phyloP scores from a whole-genome alignment of 1,140 invertebrate genomes.

The Cardiocondyla obscurior region DNA sequence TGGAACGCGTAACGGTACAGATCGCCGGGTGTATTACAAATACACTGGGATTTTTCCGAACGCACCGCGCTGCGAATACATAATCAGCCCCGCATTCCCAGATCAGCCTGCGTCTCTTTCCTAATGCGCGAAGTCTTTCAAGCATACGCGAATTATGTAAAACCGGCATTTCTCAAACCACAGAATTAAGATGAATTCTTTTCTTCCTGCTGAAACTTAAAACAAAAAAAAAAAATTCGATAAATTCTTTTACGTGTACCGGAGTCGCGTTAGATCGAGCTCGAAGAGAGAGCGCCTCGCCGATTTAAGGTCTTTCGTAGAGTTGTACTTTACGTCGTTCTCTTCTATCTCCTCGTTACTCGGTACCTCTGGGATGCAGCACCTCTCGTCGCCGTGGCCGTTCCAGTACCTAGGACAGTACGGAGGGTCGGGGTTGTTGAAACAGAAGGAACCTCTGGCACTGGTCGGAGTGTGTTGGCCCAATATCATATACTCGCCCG shows the following conservation, averaged over 20 bases:
- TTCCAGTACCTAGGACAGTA: slow-evolving; percentile 87
- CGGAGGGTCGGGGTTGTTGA: slow-evolving; percentile 85
- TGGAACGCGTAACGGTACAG: slow-evolving; percentile 65
- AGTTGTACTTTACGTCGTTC: not conserved
- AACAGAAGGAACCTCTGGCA: slow-evolving; percentile 88
- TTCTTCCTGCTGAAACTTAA: not conserved
- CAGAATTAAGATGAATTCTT: not conserved
- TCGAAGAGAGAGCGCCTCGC: not conserved
- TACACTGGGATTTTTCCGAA: slow-evolving; percentile 59
- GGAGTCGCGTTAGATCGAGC: not conserved
- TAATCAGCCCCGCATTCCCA: slow-evolving; percentile 48
- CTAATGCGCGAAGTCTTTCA: not conserved
- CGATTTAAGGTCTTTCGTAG: not conserved
- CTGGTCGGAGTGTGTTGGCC: slow-evolving; percentile 86
- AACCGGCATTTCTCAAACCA: not conserved
- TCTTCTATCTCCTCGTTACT: not conserved
- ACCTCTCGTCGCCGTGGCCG: slow-evolving; percentile 86
- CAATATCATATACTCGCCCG: slow-evolving; percentile 84
- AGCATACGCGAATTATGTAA: not conserved
- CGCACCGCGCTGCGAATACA: slow-evolving; percentile 55
- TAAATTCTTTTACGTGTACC: too few species aligned
- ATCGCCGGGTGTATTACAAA: slow-evolving; percentile 49
- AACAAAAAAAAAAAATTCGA: too few species aligned
- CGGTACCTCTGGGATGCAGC: slow-evolving; percentile 82
- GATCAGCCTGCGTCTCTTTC: slow-evolving; percentile 39